Percentiles rank a stretch among this genome's conserved stretches.
phyloP scores from a whole-genome alignment of 2,113 vertebrate species.

The Stigmatopora nigra region DNA sequence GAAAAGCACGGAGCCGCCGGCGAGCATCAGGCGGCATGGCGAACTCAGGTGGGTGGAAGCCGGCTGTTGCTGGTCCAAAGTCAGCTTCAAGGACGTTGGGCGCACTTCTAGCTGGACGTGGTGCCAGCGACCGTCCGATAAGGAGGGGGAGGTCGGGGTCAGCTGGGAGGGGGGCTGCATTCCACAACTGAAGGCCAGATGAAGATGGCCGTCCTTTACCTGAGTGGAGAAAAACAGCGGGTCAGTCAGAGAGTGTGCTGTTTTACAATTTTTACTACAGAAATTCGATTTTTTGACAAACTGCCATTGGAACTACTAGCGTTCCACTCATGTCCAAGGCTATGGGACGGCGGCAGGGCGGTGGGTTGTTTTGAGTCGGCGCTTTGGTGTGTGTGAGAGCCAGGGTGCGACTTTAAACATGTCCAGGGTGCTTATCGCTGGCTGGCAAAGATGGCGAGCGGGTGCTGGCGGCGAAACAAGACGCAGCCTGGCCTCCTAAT shows the following conservation, averaged over 20 bases:
- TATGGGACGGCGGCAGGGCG: not conserved
- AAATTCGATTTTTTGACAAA: too few species aligned
- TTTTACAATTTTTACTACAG: too few species aligned
- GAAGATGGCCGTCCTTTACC: slow-evolving; percentile 71
- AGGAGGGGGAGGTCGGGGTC: slow-evolving; percentile 29
- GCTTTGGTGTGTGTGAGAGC: not conserved
- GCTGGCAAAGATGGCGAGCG: slow-evolving; percentile 3
- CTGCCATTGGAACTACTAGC: not conserved
- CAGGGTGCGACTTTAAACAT: not conserved
- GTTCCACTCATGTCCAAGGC: too few species aligned
- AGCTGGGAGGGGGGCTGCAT: slow-evolving; percentile 52
- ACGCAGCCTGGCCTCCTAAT: slow-evolving; percentile 24
- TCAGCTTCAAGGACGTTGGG: slow-evolving; percentile 61
- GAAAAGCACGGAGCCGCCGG: slow-evolving; percentile 69
- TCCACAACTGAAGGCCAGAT: slow-evolving; percentile 74
- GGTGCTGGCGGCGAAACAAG: slow-evolving; percentile 11
- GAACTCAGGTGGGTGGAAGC: slow-evolving; percentile 54
- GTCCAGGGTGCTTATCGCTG: not conserved
- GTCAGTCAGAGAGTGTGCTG: not conserved
- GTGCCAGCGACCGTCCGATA: slow-evolving; percentile 81
- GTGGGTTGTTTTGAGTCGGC: not conserved
- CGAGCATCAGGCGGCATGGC: slow-evolving; percentile 62
- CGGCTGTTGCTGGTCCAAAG: slow-evolving; percentile 63
- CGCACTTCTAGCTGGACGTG: slow-evolving; percentile 76
- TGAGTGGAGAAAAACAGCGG: slow-evolving; percentile 47